Base-by-base conservation (phyloP, 2,888 invertebrate genomes). In the Parochlus steinenii region DNA sequence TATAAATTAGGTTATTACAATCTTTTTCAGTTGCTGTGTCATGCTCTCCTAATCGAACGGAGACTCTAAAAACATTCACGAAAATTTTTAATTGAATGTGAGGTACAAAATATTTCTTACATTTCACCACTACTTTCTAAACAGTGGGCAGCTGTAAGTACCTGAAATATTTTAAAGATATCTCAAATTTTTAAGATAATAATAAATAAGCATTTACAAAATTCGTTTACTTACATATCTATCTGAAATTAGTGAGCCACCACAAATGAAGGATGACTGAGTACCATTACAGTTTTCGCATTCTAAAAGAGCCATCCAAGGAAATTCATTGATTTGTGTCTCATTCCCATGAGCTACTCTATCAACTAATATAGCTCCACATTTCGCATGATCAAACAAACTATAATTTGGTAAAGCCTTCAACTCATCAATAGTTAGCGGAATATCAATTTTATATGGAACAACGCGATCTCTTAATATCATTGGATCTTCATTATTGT, bases 11-110 rank as follows among this genome's bases (percentile, higher is more conserved):
- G 3, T 29, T 30, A 22, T 47, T 46, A 31, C 51, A 52, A 24
- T 52, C 50, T 5, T 30, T 33, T 11, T 48, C 45, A 11, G 30
- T 44, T 12, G 38, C 12, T 4, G 45, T 40, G 37, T 51, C 43
- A 37, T 48, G 37, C 18, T 51, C 51, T 8, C 51, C 51, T 14
- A 52, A 33, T 31, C 50, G 44, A n/a, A 50, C 45, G 6, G n/a
- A 17, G 16, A 4, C 12, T 26, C 31, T 31, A 11, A 15, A 37
- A 37, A 30, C 7, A 8, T 4, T 22, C 8, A 8, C 8, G 12
- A 25, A 25, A 5, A 25, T 5, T 14, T 5, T 15, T 6, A 29
- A 16, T 16, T 29, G 4, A 8, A 29, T 10, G 16, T 8, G 6
- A 22, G 7, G 8, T 7, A 22, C 7, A 6, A 22, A 15, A 27